phyloP scores from a whole-genome alignment of 2,888 invertebrate genomes.

The Euphydryas editha region DNA sequence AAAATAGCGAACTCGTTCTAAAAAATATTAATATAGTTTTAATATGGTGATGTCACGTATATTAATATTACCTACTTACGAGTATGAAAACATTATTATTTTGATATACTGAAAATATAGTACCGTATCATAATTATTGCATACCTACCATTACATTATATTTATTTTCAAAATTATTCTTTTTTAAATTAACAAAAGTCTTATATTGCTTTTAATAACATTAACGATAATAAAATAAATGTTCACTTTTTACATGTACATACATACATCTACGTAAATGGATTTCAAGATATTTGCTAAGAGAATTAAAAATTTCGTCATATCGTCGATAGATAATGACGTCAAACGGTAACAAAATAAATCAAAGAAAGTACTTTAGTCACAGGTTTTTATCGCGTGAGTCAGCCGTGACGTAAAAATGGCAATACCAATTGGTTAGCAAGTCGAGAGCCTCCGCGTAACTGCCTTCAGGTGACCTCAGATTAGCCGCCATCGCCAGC shows the following conservation, averaged over 20 bases:
- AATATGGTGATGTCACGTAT: neutral
- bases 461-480: constrained; percentile 29
- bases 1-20: constrained; percentile 4
- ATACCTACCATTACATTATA: too few relatives aligned
- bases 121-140: neutral
- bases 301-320: neutral
- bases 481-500: constrained; percentile 26
- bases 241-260: neutral
- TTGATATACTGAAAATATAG: neutral
- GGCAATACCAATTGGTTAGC: constrained; percentile 22
- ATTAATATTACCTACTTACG: neutral
- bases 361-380: constrained; percentile 21
- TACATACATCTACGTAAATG: neutral
- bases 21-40: neutral
- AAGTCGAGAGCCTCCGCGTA: constrained; percentile 26
- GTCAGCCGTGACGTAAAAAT: constrained; percentile 34
- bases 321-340: constrained; percentile 7
- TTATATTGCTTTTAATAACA: neutral
- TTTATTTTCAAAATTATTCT: too few relatives aligned
- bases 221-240: neutral
- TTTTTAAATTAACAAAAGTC: neutral
- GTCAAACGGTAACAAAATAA: constrained; percentile 6
- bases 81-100: neutral
- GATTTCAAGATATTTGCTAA: constrained; percentile 4
- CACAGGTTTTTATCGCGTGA: constrained; percentile 24